These are phyloP conservation scores for Agelas oroides DNA, from an alignment of 37 sponge, comb jelly and placozoan genomes.

Conservation along the genomic window DNA sequence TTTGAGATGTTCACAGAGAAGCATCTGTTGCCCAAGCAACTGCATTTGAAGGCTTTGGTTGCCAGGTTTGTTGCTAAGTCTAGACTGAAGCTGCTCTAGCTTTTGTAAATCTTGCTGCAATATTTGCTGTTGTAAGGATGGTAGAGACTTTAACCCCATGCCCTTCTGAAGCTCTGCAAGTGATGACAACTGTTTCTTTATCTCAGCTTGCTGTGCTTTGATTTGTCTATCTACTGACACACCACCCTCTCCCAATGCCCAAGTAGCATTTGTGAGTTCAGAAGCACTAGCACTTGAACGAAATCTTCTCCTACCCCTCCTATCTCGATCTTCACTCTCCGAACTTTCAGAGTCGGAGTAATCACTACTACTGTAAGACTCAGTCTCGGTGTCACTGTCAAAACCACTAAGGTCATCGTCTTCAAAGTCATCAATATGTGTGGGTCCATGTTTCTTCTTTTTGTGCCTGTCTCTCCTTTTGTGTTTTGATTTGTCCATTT, in stretches of 20 bases:
- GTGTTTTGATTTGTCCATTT: constrained; percentile 8
- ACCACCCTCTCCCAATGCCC: constrained; percentile 63
- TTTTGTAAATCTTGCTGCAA: constrained; percentile 71
- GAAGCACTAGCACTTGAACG: constrained; percentile 42
- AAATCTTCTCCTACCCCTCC: background rate
- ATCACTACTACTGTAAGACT: constrained; percentile 21
- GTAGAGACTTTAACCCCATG: constrained; percentile 49
- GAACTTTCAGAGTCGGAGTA: constrained; percentile 16
- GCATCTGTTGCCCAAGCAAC: constrained; percentile 73
- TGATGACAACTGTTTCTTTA: constrained; percentile 58
- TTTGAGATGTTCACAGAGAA: constrained; percentile 66
- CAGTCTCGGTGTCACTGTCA: constrained; percentile 10
- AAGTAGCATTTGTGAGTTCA: constrained; percentile 40
- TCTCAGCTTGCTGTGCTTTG: constrained; percentile 63
- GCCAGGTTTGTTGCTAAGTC: constrained; percentile 39
- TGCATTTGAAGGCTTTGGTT: constrained; percentile 49
- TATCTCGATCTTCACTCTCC: constrained; percentile 30
- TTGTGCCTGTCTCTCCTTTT: background rate
- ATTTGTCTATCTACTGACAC: constrained; percentile 46
- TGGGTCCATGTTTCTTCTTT: constrained; percentile 16
- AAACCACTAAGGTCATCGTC: constrained; percentile 9
- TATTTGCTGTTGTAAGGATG: constrained; percentile 46
- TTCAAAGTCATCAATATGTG: constrained; percentile 72
- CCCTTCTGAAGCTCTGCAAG: constrained; percentile 61
- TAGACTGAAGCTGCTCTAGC: constrained; percentile 59